Evolutionary conservation across 2,888 invertebrate species (phyloP).

Genomic region (Chironomus riparius): DNA sequence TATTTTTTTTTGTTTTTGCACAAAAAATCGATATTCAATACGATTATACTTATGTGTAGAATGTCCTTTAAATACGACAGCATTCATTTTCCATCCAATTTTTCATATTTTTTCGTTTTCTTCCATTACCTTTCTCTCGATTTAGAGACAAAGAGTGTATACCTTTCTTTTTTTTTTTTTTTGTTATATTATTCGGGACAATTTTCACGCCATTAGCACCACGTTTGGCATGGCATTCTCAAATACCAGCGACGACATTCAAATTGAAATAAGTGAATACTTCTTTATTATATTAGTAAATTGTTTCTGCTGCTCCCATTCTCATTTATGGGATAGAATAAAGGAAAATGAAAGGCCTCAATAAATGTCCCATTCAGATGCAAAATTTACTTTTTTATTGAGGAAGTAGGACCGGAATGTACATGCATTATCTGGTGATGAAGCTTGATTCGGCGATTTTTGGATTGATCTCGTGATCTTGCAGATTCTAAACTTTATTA

Average conservation of each 20-base stretch:
- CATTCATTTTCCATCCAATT: constrained; percentile 1
- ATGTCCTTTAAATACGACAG: background rate
- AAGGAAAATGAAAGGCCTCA: background rate
- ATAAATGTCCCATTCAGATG: background rate
- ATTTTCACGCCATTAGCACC: constrained; percentile 9
- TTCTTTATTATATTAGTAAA: background rate
- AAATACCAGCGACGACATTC: constrained; percentile 3
- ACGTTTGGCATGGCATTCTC: constrained; percentile 9
- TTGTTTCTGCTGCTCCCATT: background rate
- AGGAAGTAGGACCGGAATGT: too few species aligned
- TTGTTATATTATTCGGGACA: background rate
- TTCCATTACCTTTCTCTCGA: background rate
- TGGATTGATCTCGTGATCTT: too few species aligned
- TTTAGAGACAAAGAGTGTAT: background rate
- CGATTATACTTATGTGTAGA: background rate
- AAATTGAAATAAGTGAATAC: constrained; percentile 2
- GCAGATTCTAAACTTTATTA: too few species aligned
- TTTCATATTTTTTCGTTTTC: background rate
- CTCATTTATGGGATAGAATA: background rate
- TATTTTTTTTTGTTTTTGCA: background rate
- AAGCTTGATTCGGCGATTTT: too few species aligned
- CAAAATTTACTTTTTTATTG: background rate
- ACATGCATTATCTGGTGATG: too few species aligned
- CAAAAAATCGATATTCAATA: background rate
- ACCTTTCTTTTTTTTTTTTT: background rate